Evolutionary conservation across 23 tunicate genomes (phyloP).

Genomic region (Styela clava): DNA sequence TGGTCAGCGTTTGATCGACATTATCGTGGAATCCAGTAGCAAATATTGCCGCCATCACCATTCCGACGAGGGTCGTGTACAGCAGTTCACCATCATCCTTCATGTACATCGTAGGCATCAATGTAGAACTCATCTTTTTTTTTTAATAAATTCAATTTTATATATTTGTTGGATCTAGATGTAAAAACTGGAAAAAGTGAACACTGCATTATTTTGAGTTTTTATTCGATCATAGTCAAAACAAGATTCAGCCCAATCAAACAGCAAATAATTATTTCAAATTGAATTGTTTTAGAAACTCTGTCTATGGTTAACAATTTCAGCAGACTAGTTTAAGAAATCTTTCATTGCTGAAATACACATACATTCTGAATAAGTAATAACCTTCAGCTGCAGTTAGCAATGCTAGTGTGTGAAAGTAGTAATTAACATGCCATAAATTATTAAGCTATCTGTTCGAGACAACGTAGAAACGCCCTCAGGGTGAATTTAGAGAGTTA

Average conservation of each 20-base stretch:
- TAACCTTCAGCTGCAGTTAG: too few species aligned
- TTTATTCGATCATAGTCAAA: too few species aligned
- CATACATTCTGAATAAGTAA: neutral
- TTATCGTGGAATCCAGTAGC: slow-evolving; percentile 85
- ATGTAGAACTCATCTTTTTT: slow-evolving; percentile 2
- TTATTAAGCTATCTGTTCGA: too few species aligned
- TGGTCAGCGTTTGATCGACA: slow-evolving; percentile 75
- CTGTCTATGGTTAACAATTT: neutral
- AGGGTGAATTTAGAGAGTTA: too few species aligned
- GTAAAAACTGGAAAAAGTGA: neutral
- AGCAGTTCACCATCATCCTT: slow-evolving; percentile 72
- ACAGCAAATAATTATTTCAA: neutral
- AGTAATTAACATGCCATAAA: too few species aligned
- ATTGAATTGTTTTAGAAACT: neutral
- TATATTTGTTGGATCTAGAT: neutral
- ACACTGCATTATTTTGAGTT: too few species aligned
- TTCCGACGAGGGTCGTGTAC: slow-evolving; percentile 68
- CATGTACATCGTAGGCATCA: slow-evolving; percentile 7
- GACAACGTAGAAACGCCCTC: too few species aligned
- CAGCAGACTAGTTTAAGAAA: neutral
- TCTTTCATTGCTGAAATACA: neutral
- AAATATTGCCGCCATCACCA: slow-evolving; percentile 87
- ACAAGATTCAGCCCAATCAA: too few species aligned
- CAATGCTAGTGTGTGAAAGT: too few species aligned
- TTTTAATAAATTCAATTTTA: too few species aligned